Evolutionary conservation across 92 coral and sea anemone genomes (phyloP), one percentile per base, ranked within the genome.

Genomic region (Isaurus tuberculatus): DNA sequence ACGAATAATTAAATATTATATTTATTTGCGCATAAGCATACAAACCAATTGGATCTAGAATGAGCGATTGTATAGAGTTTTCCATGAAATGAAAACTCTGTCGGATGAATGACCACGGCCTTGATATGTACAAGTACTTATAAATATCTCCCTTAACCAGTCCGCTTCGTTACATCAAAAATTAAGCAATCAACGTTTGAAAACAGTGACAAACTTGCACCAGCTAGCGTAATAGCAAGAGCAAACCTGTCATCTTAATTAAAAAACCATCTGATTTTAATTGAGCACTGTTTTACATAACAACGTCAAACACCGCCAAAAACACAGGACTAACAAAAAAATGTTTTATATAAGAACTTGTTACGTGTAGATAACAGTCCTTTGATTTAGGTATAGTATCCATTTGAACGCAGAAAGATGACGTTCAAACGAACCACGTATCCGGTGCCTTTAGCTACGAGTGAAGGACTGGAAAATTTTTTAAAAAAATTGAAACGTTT

Each of bases 81-180:
- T 75, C 68, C 34, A 48, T 7, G 66, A 74, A 53, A 30, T 8
- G 30, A 42, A 70, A 26, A 72, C 32, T 25, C 33, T 13, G 75
- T 61, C 25, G 43, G 16, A 58, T 36, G 49, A 75, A n/a, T 55
- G 81, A n/a, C 31, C 37, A 3, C 25, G 15, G 25, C 55, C 70
- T 22, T 1, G 34, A 22, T 77, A 77, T 77, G 68, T 77, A 77
- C 82, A 77, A 49, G 68, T 34, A 61, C 82, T 77, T 57, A 77
- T 77, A 77, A 77, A 77, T 77, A 77, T 40, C 81, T 77, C 51
- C 22, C 63, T 57, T 20, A 5, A 19, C 20, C 16, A 3, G 70
- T 57, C 33, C 26, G 61, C 14, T 32, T 33, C 30, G 15, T 30
- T 19, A 57, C 80, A 63, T 14, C 48, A 32, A 58, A 30, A 42